These are phyloP conservation scores for Calephelis nemesis DNA, from an alignment of 1,140 invertebrate genomes.

Conservation along the genomic window DNA sequence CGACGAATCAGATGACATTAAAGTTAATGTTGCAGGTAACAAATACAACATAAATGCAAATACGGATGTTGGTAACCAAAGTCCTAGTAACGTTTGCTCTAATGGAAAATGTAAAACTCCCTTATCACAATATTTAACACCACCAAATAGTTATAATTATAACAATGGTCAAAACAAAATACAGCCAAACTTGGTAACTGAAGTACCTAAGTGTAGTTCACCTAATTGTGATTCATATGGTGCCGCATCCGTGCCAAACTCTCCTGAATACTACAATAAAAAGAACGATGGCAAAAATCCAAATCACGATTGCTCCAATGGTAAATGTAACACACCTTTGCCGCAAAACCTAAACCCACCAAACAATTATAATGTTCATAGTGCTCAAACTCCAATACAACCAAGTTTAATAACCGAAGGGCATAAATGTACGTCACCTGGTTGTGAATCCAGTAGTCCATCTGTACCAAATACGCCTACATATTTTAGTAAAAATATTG, in stretches of 20 bases:
- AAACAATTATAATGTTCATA: background rate
- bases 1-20: constrained; percentile 38
- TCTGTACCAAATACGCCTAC: constrained; percentile 21
- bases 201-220: background rate
- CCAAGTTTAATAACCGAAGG: background rate
- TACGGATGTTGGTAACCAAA: background rate
- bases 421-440: background rate
- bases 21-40: constrained; percentile 31
- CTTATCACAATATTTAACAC: constrained; percentile 8
- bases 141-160: constrained; percentile 8
- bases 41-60: constrained; percentile 16
- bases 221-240: constrained; percentile 11
- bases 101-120: constrained; percentile 34
- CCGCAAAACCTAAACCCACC: constrained; percentile 10
- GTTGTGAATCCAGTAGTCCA: constrained; percentile 2
- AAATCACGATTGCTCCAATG: constrained; percentile 28
- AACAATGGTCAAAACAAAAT: constrained; percentile 4
- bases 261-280: constrained; percentile 27
- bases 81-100: constrained; percentile 25
- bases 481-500: background rate
- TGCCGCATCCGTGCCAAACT: background rate
- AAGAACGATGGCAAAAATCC: background rate
- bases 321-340: constrained; percentile 32
- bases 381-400: background rate
- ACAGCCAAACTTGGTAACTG: constrained; percentile 2